phyloP scores from a whole-genome alignment of 2,888 invertebrate species.

The Drosophila seclusa region DNA sequence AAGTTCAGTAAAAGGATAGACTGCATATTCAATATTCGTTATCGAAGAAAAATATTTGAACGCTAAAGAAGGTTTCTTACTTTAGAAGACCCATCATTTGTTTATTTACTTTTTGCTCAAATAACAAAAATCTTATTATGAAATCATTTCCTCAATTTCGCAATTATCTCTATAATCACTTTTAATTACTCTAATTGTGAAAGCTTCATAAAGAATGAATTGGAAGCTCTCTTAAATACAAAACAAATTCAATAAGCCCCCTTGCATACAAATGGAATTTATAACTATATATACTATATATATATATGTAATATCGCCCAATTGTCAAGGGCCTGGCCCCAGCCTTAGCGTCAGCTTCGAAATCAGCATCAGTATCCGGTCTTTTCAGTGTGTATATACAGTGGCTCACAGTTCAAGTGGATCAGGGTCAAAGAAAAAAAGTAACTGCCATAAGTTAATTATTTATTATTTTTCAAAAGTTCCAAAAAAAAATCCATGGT shows the following conservation, averaged over 20 bases:
- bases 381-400: constrained; percentile 1
- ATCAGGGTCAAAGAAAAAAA: too few species aligned
- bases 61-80: neutral
- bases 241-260: neutral
- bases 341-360: neutral
- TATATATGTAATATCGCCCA: neutral
- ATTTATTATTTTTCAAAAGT: too few species aligned
- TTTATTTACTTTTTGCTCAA: neutral
- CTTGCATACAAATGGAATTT: neutral
- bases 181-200: neutral
- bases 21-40: neutral
- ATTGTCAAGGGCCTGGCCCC: neutral
- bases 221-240: neutral
- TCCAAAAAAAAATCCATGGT: too few species aligned
- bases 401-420: too few species aligned
- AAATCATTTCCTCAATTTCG: neutral
- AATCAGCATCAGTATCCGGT: constrained; percentile 1
- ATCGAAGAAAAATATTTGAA: neutral
- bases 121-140: neutral
- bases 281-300: neutral
- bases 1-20: neutral
- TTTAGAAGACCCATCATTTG: neutral
- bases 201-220: neutral
- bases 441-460: too few species aligned
- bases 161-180: neutral